phyloP scores from a whole-genome alignment of 2,113 vertebrate genomes.

The Acrocephalus arundinaceus region DNA sequence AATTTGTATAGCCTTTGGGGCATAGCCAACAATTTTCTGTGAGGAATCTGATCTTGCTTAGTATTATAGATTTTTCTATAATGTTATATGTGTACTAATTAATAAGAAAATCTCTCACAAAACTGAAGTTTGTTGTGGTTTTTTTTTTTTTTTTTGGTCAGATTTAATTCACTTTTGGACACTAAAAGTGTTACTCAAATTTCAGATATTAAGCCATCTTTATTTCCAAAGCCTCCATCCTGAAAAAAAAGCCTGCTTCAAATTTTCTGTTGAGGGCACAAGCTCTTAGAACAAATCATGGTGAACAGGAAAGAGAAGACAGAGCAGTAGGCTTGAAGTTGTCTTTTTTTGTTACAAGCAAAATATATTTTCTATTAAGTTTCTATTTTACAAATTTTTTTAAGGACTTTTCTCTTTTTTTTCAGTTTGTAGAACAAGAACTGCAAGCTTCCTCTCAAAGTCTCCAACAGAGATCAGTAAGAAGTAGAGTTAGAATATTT shows the following conservation, averaged over 20 bases:
- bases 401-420: background rate
- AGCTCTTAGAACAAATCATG: background rate
- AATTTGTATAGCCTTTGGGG: background rate
- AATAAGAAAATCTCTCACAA: background rate
- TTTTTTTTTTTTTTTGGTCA: background rate
- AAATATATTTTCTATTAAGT: background rate
- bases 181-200: background rate
- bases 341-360: background rate
- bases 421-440: background rate
- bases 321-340: background rate
- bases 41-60: background rate
- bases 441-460: background rate
- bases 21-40: background rate
- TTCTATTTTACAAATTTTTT: background rate
- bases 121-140: fast-evolving
- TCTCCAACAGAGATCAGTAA: conserved; percentile 30
- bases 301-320: background rate
- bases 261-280: background rate
- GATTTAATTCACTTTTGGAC: background rate
- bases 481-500: conserved; percentile 41
- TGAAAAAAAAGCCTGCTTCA: background rate
- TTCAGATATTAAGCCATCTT: background rate
- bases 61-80: background rate
- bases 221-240: background rate
- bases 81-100: background rate